These are phyloP conservation scores for Caerostris extrusa DNA, from an alignment of 1,140 invertebrate species.

Conservation along the genomic window DNA sequence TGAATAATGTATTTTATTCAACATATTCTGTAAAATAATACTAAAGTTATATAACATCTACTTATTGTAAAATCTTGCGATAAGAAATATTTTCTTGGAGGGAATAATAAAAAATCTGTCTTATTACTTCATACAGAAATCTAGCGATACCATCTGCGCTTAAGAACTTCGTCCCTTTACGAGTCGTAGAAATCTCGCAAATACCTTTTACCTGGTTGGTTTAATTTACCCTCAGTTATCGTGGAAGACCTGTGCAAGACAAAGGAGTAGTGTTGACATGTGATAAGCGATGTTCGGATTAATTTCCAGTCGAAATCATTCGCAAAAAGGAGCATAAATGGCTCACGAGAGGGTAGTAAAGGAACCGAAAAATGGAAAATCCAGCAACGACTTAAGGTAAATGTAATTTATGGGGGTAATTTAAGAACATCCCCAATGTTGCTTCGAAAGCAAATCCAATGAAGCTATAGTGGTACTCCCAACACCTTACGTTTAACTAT, in stretches of 20 bases:
- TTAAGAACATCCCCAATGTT: conserved; percentile 52
- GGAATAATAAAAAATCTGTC: background rate
- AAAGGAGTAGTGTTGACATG: conserved; percentile 47
- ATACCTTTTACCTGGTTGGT: conserved; percentile 18
- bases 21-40: no score
- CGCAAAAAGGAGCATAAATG: conserved; percentile 58
- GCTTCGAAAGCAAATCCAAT: conserved; percentile 51
- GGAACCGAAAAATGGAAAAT: conserved; percentile 56
- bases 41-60: no score
- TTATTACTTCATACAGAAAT: background rate
- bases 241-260: background rate
- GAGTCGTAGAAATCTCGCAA: background rate
- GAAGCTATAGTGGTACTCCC: conserved; percentile 13
- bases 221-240: background rate
- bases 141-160: background rate
- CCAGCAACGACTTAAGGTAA: conserved; percentile 63
- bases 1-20: no score
- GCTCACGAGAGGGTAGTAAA: conserved; percentile 52
- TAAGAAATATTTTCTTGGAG: background rate
- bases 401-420: conserved; percentile 68
- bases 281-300: conserved; percentile 67
- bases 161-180: background rate
- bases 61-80: background rate
- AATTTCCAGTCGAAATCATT: conserved; percentile 64
- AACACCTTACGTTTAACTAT: conserved; percentile 2